Evolutionary conservation across 1,140 invertebrate genomes (phyloP).

Genomic region (Trichogramma pretiosum): DNA sequence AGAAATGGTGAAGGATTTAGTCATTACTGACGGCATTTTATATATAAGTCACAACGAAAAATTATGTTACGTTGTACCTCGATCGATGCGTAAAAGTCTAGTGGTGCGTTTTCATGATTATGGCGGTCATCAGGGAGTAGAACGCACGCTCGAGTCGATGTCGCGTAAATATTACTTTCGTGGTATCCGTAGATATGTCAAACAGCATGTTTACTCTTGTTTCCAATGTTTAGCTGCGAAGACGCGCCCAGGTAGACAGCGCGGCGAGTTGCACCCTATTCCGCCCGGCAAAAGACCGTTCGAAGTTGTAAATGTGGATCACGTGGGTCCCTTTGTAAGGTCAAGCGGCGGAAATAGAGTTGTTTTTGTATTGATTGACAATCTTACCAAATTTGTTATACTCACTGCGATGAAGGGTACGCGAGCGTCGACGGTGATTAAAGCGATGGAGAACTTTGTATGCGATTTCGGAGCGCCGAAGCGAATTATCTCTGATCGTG

Average conservation of each 20-base stretch:
- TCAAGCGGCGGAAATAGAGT: neutral
- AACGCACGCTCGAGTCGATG: conserved; percentile 9
- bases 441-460: neutral
- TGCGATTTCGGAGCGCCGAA: conserved; percentile 8
- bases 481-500: conserved; percentile 25
- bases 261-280: conserved; percentile 20
- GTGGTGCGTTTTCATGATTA: conserved; percentile 16
- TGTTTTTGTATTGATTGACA: neutral
- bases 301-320: conserved; percentile 16
- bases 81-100: conserved; percentile 12
- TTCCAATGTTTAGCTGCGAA: conserved; percentile 15
- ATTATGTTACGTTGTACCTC: conserved; percentile 12
- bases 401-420: neutral
- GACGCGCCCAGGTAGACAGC: conserved; percentile 10
- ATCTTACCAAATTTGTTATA: neutral
- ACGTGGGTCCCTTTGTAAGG: conserved; percentile 16
- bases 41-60: conserved; percentile 1
- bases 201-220: neutral
- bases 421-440: neutral
- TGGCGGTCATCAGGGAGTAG: conserved; percentile 13
- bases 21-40: neutral
- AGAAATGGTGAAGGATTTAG: neutral
- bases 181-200: conserved; percentile 3
- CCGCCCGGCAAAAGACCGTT: conserved; percentile 16
- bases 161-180: conserved; percentile 16